These are phyloP conservation scores for Meloidogyne chitwoodi DNA, from an alignment of 1,140 invertebrate species.

Conservation along the genomic window DNA sequence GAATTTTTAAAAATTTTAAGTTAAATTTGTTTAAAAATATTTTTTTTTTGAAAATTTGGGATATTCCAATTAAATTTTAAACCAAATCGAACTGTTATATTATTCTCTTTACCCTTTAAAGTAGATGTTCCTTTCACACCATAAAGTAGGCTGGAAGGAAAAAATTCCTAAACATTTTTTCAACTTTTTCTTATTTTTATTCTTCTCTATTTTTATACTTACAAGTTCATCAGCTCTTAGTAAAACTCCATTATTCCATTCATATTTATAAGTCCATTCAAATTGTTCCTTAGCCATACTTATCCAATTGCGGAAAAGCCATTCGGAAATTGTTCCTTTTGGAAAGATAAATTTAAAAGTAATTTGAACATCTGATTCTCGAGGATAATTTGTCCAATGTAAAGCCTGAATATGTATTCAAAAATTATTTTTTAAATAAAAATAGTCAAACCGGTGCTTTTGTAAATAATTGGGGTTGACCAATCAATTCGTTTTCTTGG, in stretches of 20 bases:
- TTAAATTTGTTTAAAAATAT: neutral
- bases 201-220: neutral
- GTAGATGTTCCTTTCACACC: neutral
- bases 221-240: slow-evolving; percentile 41
- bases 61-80: no score
- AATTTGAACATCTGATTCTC: slow-evolving; percentile 43
- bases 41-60: no score
- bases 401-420: slow-evolving; percentile 29
- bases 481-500: neutral
- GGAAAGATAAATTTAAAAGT: slow-evolving; percentile 46
- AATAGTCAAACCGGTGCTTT: slow-evolving; percentile 34
- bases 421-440: neutral
- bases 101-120: no score
- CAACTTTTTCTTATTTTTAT: no score
- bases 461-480: slow-evolving; percentile 21
- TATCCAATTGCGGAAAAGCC: slow-evolving; percentile 40
- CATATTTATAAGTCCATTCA: slow-evolving; percentile 41
- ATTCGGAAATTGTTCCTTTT: slow-evolving; percentile 28
- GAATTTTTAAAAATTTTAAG: slow-evolving; percentile 7
- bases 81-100: no score
- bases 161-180: no score
- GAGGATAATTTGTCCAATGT: slow-evolving; percentile 45
- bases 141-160: neutral
- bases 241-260: slow-evolving; percentile 43
- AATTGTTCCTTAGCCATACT: slow-evolving; percentile 6